Evolutionary conservation across 2,797 vertebrate species (phyloP).

Genomic region (Prunella strophiata): DNA sequence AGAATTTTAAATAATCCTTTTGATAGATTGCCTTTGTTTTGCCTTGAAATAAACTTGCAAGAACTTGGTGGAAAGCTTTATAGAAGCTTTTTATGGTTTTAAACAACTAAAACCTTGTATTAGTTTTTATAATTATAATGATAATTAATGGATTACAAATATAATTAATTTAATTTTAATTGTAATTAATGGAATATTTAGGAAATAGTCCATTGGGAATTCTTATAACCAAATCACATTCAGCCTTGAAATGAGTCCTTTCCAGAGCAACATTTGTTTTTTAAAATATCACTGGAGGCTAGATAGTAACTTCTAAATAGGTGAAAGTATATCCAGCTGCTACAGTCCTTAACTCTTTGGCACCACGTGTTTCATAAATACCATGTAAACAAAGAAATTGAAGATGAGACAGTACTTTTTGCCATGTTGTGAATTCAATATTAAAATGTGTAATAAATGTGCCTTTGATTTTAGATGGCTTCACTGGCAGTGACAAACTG

Average conservation of each 20-base stretch:
- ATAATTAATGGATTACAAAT: not conserved
- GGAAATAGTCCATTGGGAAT: not conserved
- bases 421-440: not conserved
- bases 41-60: not conserved
- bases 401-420: not conserved
- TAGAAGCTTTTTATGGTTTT: not conserved
- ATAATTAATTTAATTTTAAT: not conserved
- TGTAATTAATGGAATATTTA: not conserved
- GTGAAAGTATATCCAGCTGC: not conserved
- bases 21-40: not conserved
- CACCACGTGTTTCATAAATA: not conserved
- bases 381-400: not conserved
- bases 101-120: not conserved
- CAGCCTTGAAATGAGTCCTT: not conserved
- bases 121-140: not conserved
- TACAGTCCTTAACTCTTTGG: not conserved
- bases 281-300: not conserved
- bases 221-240: not conserved
- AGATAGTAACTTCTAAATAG: not conserved
- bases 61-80: not conserved
- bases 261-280: not conserved
- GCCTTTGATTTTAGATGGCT: conserved; percentile 87
- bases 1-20: not conserved
- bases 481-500: conserved; percentile 97
- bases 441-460: not conserved